phyloP scores from a whole-genome alignment of 2,113 vertebrate genomes.

The Castor canadensis region DNA sequence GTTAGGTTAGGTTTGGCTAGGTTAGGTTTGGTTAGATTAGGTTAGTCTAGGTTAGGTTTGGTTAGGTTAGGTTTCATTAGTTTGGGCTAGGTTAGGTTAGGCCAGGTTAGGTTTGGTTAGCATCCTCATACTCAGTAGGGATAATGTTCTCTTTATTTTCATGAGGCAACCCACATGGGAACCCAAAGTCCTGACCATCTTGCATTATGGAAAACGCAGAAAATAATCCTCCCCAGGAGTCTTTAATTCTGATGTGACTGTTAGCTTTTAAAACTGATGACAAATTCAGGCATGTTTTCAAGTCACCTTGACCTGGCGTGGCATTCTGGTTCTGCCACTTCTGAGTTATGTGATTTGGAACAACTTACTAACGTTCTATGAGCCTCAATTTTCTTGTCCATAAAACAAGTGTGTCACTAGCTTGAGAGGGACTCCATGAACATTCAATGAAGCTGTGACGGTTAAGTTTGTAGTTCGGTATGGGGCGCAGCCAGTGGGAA shows the following conservation, averaged over 20 bases:
- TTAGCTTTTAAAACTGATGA: neutral
- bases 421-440: fast-evolving
- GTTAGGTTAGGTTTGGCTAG: no score
- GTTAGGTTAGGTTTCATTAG: no score
- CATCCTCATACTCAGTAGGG: neutral
- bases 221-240: neutral
- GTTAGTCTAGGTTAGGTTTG: no score
- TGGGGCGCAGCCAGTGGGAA: neutral
- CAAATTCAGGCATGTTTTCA: neutral
- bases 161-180: neutral
- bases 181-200: neutral
- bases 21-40: no score
- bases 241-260: neutral
- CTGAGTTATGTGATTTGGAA: neutral
- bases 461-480: neutral
- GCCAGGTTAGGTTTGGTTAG: neutral
- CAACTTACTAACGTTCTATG: neutral
- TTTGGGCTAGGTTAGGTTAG: no score
- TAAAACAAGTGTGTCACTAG: neutral
- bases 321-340: neutral
- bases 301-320: neutral
- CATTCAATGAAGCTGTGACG: neutral
- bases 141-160: neutral
- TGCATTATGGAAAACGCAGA: neutral
- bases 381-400: neutral